Percentiles rank a stretch among this genome's conserved stretches.
Conservation (phyloP, 2,888 invertebrate species). For the Pandemis heparana region DNA sequence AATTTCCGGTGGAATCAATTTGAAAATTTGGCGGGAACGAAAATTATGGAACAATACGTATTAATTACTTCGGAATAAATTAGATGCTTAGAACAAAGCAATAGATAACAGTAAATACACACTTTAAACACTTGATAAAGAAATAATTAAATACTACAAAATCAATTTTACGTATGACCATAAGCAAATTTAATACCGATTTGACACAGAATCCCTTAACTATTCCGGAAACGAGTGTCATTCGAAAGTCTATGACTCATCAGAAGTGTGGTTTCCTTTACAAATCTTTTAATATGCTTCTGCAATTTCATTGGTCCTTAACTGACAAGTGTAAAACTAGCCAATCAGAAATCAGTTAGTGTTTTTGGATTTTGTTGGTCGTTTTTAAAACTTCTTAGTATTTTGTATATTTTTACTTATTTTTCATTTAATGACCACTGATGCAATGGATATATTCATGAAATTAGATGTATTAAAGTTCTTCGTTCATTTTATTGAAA, state of each 20-base stretch:
- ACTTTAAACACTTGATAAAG: background rate
- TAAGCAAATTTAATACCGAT: slow-evolving; percentile 63
- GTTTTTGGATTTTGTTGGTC: slow-evolving; percentile 26
- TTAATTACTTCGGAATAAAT: background rate
- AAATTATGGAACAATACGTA: background rate
- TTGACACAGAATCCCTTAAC: slow-evolving; percentile 71
- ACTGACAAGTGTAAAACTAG: slow-evolving; percentile 10
- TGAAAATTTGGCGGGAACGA: slow-evolving; percentile 77
- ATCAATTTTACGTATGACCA: slow-evolving; percentile 51
- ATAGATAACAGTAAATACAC: background rate
- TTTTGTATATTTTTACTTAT: background rate
- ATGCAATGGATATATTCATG: background rate
- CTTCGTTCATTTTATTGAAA: background rate
- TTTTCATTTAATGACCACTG: background rate
- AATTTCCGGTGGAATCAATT: slow-evolving; percentile 83
- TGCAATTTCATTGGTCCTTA: slow-evolving; percentile 48
- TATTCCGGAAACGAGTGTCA: slow-evolving; percentile 85
- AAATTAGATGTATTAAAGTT: background rate
- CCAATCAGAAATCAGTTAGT: slow-evolving; percentile 49
- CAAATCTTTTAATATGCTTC: slow-evolving; percentile 46
- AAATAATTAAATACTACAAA: slow-evolving; percentile 25
- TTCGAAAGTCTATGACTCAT: slow-evolving; percentile 81
- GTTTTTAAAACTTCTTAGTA: background rate
- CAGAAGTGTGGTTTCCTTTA: slow-evolving; percentile 65
- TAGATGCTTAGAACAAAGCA: background rate